Conservation (phyloP, 2,888 invertebrate species). For the Andrena bucephala region DNA sequence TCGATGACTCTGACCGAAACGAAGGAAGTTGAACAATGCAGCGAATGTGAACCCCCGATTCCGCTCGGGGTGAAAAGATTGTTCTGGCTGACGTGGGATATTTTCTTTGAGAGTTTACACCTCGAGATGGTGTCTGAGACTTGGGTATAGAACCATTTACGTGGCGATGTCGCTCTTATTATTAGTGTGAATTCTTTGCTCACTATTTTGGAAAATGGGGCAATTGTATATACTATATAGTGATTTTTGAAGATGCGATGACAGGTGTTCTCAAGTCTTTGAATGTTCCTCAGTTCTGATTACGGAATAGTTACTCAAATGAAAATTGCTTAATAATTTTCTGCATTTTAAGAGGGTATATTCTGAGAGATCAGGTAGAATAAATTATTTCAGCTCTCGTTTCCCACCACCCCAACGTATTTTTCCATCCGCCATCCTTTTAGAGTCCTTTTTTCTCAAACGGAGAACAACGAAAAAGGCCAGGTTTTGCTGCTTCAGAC, state of each 20-base stretch:
- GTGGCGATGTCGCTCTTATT: background rate
- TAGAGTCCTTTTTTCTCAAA: background rate
- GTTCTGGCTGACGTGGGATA: background rate
- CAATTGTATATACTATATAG: too few species aligned
- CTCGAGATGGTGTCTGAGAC: background rate
- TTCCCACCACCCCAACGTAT: background rate
- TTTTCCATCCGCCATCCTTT: background rate
- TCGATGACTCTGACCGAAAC: conserved; percentile 21
- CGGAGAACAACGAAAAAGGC: background rate
- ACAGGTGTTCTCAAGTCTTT: too few species aligned
- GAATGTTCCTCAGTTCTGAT: too few species aligned
- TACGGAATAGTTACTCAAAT: too few species aligned
- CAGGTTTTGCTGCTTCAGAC: background rate
- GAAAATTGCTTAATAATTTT: background rate
- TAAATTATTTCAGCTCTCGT: too few species aligned
- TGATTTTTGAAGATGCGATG: too few species aligned
- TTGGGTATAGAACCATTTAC: background rate
- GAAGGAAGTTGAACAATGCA: background rate
- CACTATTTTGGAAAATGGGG: too few species aligned
- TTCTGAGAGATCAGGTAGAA: too few species aligned
- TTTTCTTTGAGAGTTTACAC: background rate
- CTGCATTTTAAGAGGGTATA: background rate
- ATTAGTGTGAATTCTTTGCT: background rate
- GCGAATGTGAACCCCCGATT: conserved; percentile 4
- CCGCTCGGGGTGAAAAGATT: conserved; percentile 10